phyloP scores from a whole-genome alignment of 2,797 vertebrate genomes.

The Typhlichthys eigenmanni region DNA sequence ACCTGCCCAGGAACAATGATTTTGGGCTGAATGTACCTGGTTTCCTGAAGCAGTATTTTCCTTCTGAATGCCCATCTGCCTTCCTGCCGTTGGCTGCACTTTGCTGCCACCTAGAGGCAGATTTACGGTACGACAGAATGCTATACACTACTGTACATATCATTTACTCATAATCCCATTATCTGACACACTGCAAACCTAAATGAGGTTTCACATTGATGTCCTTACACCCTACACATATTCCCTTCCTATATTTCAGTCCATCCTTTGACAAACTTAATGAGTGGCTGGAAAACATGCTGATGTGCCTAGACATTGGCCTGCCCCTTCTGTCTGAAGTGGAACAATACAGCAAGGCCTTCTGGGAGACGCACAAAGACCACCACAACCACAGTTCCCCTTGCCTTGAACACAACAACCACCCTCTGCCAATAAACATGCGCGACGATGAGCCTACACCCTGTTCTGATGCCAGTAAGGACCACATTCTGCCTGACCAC shows the following conservation, averaged over 20 bases:
- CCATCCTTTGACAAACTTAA: constrained; percentile 88
- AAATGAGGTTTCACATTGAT: not conserved
- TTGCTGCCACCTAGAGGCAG: constrained; percentile 91
- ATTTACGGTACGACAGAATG: constrained; percentile 81
- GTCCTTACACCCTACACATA: not conserved
- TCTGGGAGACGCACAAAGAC: constrained; percentile 79
- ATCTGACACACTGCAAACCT: not conserved
- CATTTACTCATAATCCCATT: not conserved
- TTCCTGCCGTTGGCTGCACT: constrained; percentile 89
- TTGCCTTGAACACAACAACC: constrained; percentile 4
- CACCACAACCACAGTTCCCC: constrained; percentile 17
- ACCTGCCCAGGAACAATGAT: constrained; percentile 90
- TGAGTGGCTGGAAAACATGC: constrained; percentile 88
- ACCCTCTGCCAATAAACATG: constrained; percentile 15
- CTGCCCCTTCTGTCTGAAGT: constrained; percentile 87
- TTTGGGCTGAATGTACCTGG: constrained; percentile 88
- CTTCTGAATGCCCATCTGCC: constrained; percentile 81
- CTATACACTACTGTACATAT: not conserved
- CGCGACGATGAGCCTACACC: not conserved
- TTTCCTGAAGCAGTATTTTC: constrained; percentile 88
- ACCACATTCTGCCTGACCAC: constrained; percentile 9
- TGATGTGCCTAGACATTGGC: constrained; percentile 88
- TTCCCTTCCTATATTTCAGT: constrained; percentile 62
- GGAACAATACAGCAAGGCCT: constrained; percentile 82
- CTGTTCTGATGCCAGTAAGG: constrained; percentile 15